Base-by-base conservation (phyloP, 2,797 vertebrate species). In the Argentina silus region DNA sequence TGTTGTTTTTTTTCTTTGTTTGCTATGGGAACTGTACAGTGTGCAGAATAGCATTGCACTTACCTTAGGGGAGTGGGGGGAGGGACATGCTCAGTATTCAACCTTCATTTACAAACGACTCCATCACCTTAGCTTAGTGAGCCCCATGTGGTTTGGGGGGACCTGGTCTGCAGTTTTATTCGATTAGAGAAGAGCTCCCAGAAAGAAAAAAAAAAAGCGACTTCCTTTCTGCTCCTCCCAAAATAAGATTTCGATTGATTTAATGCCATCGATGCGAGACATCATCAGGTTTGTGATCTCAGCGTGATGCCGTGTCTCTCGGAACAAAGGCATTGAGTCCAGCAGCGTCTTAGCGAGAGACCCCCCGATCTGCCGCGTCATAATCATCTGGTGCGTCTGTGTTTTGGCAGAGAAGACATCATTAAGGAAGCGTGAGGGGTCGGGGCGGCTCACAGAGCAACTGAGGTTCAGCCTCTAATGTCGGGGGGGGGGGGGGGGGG, bases 191-290 rank as follows among this genome's bases (percentile, higher is more conserved):
- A 80, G 59, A 74, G 84, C 86, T 89, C 82, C 27, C 15, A n/a
- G 11, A 27, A 7, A n/a, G 50, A 55, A 7, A 17, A 17, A 27
- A 42, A 14, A 92, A 90, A 92, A 91, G 83, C 80, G 86, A 88
- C 89, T 91, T 91, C 89, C 88, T 85, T 83, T 83, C 83, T 83
- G 84, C 90, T 91, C 85, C 81, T 91, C 82, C 77, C 78, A 85
- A 90, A 94, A 94, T 92, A 88, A 78, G 85, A 93, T 94, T 94
- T 91, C 75, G 15, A 94, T 94, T 92, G 93, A 94, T 93, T 94
- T 91, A 91, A 89, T 91, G 92, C 87, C 92, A 90, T 78, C 14
- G 80, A 83, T 78, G 88, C 83, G 81, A 77, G 71, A 74, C 78
- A 72, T 89, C 87, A 89, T 92, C 87, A 83, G 86, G 86, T 90